phyloP scores from a whole-genome alignment of 2,113 vertebrate genomes.

The Menura novaehollandiae region DNA sequence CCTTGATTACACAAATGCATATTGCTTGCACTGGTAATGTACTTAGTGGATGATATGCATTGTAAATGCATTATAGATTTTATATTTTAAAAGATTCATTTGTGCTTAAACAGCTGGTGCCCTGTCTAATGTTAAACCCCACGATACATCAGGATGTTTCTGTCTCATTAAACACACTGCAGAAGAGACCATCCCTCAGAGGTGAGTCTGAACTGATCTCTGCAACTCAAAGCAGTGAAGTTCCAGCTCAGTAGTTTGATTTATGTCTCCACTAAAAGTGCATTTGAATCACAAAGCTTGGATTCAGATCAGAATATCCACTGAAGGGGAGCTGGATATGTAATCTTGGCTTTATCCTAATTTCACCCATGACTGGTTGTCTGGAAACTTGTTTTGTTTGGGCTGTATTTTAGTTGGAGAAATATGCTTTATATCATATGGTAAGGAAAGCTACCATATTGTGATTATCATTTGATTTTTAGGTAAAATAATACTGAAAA shows the following conservation, averaged over 20 bases:
- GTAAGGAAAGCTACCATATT: background rate
- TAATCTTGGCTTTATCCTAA: background rate
- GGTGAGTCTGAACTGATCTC: background rate
- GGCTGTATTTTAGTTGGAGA: background rate
- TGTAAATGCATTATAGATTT: background rate
- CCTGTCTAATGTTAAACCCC: background rate
- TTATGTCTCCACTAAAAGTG: background rate
- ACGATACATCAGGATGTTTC: background rate
- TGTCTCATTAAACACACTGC: background rate
- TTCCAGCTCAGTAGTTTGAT: background rate
- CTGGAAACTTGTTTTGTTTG: background rate
- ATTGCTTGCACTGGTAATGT: background rate
- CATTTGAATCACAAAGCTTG: background rate
- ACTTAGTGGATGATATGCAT: background rate
- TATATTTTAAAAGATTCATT: background rate
- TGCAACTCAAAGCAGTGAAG: background rate
- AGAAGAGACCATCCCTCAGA: background rate
- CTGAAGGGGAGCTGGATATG: background rate
- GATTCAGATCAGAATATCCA: background rate
- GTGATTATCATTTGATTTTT: background rate
- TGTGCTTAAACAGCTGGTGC: background rate
- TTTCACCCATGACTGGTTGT: background rate
- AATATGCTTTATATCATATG: background rate
- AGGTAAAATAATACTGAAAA: background rate
- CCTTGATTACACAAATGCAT: background rate